These are phyloP conservation scores for Patella vulgata DNA, from an alignment of 1,140 invertebrate genomes.

Conservation along the genomic window DNA sequence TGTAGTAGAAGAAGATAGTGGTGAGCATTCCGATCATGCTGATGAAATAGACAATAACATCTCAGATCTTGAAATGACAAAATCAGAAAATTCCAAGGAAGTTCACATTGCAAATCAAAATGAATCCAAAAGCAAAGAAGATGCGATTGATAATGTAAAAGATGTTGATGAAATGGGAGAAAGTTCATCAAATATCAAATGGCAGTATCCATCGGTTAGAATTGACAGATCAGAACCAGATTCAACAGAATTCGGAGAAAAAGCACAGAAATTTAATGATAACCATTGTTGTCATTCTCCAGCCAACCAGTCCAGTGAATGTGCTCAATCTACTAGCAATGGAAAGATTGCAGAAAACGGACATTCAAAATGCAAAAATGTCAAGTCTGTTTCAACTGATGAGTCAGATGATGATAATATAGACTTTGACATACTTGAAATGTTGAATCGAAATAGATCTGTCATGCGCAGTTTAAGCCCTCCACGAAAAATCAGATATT, in stretches of 20 bases:
- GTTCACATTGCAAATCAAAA: background rate
- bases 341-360: no score
- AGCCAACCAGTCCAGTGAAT: no score
- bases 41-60: slow-evolving; percentile 30
- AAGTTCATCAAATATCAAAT: background rate
- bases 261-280: no score
- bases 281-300: no score
- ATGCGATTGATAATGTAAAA: slow-evolving; percentile 15
- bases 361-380: no score
- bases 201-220: background rate
- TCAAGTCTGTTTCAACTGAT: slow-evolving; percentile 1
- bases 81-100: background rate
- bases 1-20: slow-evolving; percentile 7
- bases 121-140: slow-evolving; percentile 8
- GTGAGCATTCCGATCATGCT: slow-evolving; percentile 8
- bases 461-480: slow-evolving; percentile 8
- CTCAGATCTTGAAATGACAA: slow-evolving; percentile 25
- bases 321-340: no score
- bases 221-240: background rate
- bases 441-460: slow-evolving; percentile 9
- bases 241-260: no score
- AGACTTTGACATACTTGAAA: background rate
- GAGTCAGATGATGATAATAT: slow-evolving; percentile 19
- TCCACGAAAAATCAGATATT: slow-evolving; percentile 33
- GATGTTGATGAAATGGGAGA: slow-evolving; percentile 13